Base-by-base conservation (phyloP, 2,888 invertebrate species). In the Archips xylosteana region DNA sequence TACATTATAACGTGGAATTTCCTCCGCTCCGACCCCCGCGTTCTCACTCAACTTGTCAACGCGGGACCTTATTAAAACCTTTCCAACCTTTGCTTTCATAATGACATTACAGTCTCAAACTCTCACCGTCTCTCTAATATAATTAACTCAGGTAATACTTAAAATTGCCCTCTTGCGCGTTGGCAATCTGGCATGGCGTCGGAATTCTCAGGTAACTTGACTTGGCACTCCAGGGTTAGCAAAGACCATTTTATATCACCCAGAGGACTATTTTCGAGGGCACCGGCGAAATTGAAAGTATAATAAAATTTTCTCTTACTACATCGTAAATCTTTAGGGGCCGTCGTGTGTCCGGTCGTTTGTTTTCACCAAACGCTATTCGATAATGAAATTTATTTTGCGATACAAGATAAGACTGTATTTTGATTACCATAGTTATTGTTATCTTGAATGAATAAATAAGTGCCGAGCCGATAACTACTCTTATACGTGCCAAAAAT, bases 261-360 rank as follows among this genome's bases (percentile, higher is more conserved):
- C 79, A 72, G 74, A 79, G 80, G 83, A 82, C 78, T 78, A 78
- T 83, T 83, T 82, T 82, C 79, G 76, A 80, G 80, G 83, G 79
- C 80, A 79, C 79, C 80, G 79, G 77, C 81, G 80, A 86, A 86
- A 90, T 88, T 87, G 87, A 87, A 87, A 87, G 87, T 85, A 85
- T 86, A 88, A 89, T 89, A 87, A 90, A 88, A 88, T 82, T 83
- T 86, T 86, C 83, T 83, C 79, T 78, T 80, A 81, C 84, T 83
- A 80, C 84, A 81, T 86, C 87, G 87, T 89, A 89, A 90, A 91
- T 89, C 88, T 88, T 86, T 85, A 80, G 78, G 79, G 80, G 80
- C 82, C 81, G 81, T 81, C 81, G 83, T 75, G 82, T 85, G 85
- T 85, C 82, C 83, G 82, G 78, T 79, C 82, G 83, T 86, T 87